phyloP scores from a whole-genome alignment of 1,140 invertebrate genomes.

The Drosophila malerkotliana region DNA sequence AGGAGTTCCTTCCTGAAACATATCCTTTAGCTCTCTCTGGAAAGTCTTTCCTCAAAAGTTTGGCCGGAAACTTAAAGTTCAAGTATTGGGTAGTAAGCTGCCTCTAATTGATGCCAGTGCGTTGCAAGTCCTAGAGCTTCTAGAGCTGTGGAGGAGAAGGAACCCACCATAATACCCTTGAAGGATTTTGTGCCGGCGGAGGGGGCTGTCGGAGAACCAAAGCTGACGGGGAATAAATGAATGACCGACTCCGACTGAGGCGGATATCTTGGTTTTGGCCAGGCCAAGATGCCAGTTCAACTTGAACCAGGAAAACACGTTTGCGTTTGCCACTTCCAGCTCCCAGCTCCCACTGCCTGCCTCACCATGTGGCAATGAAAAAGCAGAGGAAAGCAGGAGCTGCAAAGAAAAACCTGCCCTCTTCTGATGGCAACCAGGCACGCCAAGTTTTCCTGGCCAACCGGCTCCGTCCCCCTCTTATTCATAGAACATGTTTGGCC shows the following conservation, averaged over 20 bases:
- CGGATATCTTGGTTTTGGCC: slow-evolving; percentile 62
- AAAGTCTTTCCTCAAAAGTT: slow-evolving; percentile 23
- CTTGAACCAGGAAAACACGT: slow-evolving; percentile 71
- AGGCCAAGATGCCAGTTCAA: slow-evolving; percentile 56
- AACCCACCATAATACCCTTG: slow-evolving; percentile 71
- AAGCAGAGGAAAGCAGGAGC: slow-evolving; percentile 21
- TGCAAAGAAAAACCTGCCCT: slow-evolving; percentile 44
- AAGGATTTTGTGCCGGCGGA: slow-evolving; percentile 32
- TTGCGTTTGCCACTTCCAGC: slow-evolving; percentile 20
- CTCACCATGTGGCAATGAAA: slow-evolving; percentile 64
- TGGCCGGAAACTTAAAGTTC: slow-evolving; percentile 54
- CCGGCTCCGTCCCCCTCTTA: slow-evolving; percentile 26
- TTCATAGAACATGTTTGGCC: slow-evolving; percentile 80
- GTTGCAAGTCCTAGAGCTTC: slow-evolving; percentile 29
- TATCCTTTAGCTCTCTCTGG: not conserved
- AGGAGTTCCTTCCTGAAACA: slow-evolving; percentile 36
- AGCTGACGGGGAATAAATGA: slow-evolving; percentile 48
- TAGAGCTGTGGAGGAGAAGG: slow-evolving; percentile 42
- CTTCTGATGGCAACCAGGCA: slow-evolving; percentile 67
- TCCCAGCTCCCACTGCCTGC: slow-evolving; percentile 12
- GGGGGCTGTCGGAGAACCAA: slow-evolving; percentile 5
- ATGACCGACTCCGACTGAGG: slow-evolving; percentile 33
- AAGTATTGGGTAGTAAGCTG: slow-evolving; percentile 12
- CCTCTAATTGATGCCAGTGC: slow-evolving; percentile 62
- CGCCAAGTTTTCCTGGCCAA: slow-evolving; percentile 64